Base-by-base conservation (phyloP, 2,888 invertebrate species). In the Agrochola macilenta region DNA sequence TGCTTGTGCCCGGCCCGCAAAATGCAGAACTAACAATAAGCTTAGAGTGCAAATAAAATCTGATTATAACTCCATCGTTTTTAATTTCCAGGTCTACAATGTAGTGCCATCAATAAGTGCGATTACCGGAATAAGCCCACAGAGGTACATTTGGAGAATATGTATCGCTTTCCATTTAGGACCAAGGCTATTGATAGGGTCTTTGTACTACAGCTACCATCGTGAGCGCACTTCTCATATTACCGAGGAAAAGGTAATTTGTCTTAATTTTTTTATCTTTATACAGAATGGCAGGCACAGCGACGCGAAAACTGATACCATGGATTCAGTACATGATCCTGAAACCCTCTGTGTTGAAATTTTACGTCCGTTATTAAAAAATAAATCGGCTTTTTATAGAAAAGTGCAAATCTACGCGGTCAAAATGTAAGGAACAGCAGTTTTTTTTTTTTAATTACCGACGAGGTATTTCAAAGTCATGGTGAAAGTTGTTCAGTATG, bases 51-150 rank as follows among this genome's bases (percentile, higher is more conserved):
- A 43, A 30, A 43, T 11, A 26, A 43, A 0, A 0, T 26, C 20
- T 23, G 26, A 11, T 46, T 30, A 14, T 30, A 69, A 69, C 9
- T 1, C 1, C 0, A 30, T 26, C 23, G 2, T 46, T 69, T 71
- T 64, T 69, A 17, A 46, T 43, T 94, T 95, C 8, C 94, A 99
- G 99, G 99, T 99, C 76, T 99, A 98, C 95, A 99, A 99, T 95
- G 98, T 99, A 94, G 98, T 99, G 93, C 99, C 99, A 91, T 99
- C 99, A 90, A 99, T 99, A 97, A 99, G 99, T 97, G 99, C 99
- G 87, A 98, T 99, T 94, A 99, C 99, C 82, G 99, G 99, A 72
- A 98, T 99, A 88, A 98, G 98, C 92, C 99, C 99, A 46, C 99
- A 99, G 95, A 97, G 98, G 90, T 99, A 99, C 95, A 97, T 99